phyloP scores from a whole-genome alignment of 2,888 invertebrate genomes.

The Lysandra bellargus region DNA sequence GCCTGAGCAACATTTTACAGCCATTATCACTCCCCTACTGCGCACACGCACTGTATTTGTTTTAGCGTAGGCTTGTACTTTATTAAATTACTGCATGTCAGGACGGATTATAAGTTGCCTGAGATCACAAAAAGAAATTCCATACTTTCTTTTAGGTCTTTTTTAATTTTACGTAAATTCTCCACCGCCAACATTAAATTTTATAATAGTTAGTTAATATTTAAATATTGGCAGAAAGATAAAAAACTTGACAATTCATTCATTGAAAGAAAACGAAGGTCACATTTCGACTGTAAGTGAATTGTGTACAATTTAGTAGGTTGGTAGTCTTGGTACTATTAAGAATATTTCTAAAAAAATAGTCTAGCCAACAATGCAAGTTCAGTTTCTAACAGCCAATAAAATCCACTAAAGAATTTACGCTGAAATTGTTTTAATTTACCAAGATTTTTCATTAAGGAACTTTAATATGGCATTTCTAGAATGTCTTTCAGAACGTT shows the following conservation, averaged over 20 bases:
- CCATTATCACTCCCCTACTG: conserved; percentile 43
- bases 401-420: neutral
- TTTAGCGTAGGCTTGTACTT: conserved; percentile 25
- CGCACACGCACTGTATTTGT: conserved; percentile 38
- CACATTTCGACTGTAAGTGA: too few species aligned
- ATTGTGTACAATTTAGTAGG: too few species aligned
- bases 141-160: neutral
- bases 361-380: neutral
- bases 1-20: conserved; percentile 65
- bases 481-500: conserved; percentile 12
- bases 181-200: neutral
- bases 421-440: neutral
- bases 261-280: too few species aligned
- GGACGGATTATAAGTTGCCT: neutral
- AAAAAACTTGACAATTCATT: too few species aligned
- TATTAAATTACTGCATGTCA: conserved; percentile 9
- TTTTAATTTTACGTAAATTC: neutral
- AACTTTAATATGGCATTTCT: conserved; percentile 11
- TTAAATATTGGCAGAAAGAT: too few species aligned
- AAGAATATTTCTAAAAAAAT: neutral
- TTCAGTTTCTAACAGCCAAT: neutral
- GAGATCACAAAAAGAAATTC: neutral
- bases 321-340: too few species aligned
- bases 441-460: conserved; percentile 11
- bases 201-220: too few species aligned